Evolutionary conservation across 1,140 invertebrate genomes (phyloP).

Genomic region (Drosophila auraria): DNA sequence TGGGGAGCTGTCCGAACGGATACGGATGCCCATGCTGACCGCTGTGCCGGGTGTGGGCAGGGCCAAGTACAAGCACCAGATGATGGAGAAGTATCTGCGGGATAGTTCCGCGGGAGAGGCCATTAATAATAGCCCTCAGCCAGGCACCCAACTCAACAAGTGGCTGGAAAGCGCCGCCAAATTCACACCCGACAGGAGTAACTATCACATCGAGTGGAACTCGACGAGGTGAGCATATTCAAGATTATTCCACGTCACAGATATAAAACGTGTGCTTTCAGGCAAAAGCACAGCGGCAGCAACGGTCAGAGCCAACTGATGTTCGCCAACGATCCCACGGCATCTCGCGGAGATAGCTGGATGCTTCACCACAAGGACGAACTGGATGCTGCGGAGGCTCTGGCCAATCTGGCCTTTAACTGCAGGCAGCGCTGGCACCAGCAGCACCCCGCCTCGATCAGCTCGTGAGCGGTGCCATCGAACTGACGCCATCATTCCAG

Average conservation of each 20-base stretch:
- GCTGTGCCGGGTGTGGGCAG: conserved; percentile 38
- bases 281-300: conserved; percentile 51
- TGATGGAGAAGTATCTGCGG: conserved; percentile 87
- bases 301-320: conserved; percentile 40
- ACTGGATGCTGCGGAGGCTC: conserved; percentile 89
- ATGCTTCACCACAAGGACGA: conserved; percentile 88
- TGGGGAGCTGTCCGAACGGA: conserved; percentile 18
- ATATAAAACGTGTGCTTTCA: conserved; percentile 4
- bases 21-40: conserved; percentile 51
- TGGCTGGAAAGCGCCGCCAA: conserved; percentile 90
- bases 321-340: conserved; percentile 58
- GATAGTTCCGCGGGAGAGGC: conserved; percentile 49
- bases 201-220: conserved; percentile 88
- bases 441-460: conserved; percentile 48
- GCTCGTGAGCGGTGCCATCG: conserved; percentile 52
- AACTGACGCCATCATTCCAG: conserved; percentile 77
- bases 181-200: conserved; percentile 88
- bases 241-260: background rate
- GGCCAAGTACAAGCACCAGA: conserved; percentile 86
- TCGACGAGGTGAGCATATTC: conserved; percentile 72
- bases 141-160: conserved; percentile 86
- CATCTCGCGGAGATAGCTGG: conserved; percentile 52
- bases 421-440: conserved; percentile 70
- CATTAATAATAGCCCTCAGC: background rate
- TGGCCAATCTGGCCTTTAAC: conserved; percentile 85